Evolutionary conservation across 1,140 invertebrate species (phyloP).

Genomic region (Cydia amplana): DNA sequence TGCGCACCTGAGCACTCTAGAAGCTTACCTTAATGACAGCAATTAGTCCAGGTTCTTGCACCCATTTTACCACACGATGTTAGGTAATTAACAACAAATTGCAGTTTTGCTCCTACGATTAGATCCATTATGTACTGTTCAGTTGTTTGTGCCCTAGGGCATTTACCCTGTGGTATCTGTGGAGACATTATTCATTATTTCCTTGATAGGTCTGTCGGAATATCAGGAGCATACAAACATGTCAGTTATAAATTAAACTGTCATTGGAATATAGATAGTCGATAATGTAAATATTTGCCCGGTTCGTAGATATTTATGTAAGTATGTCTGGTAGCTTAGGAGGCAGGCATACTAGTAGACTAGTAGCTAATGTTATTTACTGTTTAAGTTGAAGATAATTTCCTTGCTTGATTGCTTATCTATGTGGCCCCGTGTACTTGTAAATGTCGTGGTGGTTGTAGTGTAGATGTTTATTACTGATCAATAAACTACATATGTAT

Average conservation of each 20-base stretch:
- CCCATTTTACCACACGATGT: conserved; percentile 20
- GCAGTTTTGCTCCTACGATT: conserved; percentile 11
- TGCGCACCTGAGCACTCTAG: background rate
- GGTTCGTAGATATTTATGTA: background rate
- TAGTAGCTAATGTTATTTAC: no score
- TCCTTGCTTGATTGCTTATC: background rate
- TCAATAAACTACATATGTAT: background rate
- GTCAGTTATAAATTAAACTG: conserved; percentile 5
- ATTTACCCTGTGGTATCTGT: conserved; percentile 16
- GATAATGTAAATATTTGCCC: conserved; percentile 21
- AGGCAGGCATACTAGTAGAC: no score
- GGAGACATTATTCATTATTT: conserved; percentile 24
- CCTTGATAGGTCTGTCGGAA: conserved; percentile 24
- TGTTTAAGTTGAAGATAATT: no score
- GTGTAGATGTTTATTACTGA: background rate
- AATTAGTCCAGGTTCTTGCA: conserved; percentile 25
- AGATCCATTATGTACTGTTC: conserved; percentile 15
- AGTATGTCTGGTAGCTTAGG: background rate
- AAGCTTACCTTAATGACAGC: conserved; percentile 14
- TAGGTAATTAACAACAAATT: conserved; percentile 25
- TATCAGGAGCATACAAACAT: conserved; percentile 16
- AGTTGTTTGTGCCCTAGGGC: conserved; percentile 25
- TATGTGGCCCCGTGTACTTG: background rate
- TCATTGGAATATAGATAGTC: conserved; percentile 4
- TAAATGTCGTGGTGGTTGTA: background rate